A percentile compares a stretch with the other conserved stretches of the same genome.
Evolutionary conservation across 2,113 vertebrate species (phyloP).

Genomic region (Struthio camelus): DNA sequence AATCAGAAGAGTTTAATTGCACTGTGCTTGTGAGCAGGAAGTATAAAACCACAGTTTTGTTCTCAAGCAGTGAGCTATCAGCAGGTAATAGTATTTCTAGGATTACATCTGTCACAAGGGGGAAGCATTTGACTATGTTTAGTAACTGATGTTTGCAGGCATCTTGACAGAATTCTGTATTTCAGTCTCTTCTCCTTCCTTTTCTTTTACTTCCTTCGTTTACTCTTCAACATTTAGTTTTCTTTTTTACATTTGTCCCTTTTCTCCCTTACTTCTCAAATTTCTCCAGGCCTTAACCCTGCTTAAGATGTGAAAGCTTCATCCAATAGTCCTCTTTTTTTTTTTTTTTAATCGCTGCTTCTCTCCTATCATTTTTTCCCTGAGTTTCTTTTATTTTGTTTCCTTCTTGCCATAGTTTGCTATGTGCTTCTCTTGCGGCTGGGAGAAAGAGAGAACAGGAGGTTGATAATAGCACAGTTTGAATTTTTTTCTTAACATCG

Average conservation of each 20-base stretch:
- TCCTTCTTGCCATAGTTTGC: neutral
- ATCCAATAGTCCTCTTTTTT: neutral
- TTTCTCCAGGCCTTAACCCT: neutral
- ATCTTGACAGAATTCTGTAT: neutral
- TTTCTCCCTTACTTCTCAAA: neutral
- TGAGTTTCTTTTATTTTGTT: neutral
- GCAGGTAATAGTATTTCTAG: conserved; percentile 22
- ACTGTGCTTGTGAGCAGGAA: rapidly evolving
- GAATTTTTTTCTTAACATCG: neutral
- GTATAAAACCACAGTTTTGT: neutral
- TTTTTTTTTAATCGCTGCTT: neutral
- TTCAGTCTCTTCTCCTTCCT: neutral
- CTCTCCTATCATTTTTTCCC: neutral
- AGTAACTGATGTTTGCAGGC: neutral
- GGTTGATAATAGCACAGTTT: neutral
- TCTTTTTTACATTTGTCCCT: neutral
- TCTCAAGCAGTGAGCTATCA: neutral
- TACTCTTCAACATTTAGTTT: neutral
- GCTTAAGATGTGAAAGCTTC: neutral
- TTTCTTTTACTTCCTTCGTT: neutral
- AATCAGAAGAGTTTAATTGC: neutral
- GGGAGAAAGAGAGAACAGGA: neutral
- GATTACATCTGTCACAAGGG: conserved; percentile 61
- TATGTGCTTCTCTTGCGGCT: neutral
- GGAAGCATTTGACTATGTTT: conserved; percentile 52